Percentiles rank a stretch among this genome's conserved stretches.
These are phyloP conservation scores for Atta texana DNA, from an alignment of 1,140 invertebrate genomes.

Conservation along the genomic window DNA sequence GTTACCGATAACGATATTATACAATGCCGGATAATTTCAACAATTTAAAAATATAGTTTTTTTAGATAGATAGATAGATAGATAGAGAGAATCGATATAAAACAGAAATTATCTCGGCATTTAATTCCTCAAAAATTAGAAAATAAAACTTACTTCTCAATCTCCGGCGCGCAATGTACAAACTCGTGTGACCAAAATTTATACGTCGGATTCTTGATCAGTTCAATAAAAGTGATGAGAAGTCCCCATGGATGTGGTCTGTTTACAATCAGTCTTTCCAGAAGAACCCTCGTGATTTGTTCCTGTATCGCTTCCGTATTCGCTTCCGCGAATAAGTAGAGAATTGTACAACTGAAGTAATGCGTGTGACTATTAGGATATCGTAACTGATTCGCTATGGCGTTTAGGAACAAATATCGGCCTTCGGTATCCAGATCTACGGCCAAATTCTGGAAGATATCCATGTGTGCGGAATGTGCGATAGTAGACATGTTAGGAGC, in stretches of 20 bases:
- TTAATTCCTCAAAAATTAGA: neutral
- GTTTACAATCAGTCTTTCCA: constrained; percentile 99
- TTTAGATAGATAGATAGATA: no score
- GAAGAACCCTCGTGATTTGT: constrained; percentile 95
- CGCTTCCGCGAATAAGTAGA: constrained; percentile 99
- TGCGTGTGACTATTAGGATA: constrained; percentile 99
- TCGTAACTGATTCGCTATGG: constrained; percentile 98
- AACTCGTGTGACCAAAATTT: constrained; percentile 99
- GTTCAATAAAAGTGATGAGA: constrained; percentile 99
- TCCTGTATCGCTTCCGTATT: constrained; percentile 98
- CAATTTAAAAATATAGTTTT: no score
- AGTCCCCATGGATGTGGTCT: constrained; percentile 99
- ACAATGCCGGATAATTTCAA: neutral
- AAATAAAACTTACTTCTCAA: constrained; percentile 94
- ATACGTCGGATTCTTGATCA: constrained; percentile 99
- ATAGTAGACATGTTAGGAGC: constrained; percentile 98
- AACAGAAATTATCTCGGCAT: neutral
- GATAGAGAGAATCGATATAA: neutral
- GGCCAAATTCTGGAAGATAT: constrained; percentile 99
- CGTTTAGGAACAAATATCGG: constrained; percentile 98
- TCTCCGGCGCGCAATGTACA: constrained; percentile 99
- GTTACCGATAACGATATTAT: neutral
- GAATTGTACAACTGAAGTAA: constrained; percentile 98
- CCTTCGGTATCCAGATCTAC: constrained; percentile 99
- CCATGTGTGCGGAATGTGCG: constrained; percentile 99